Conservation (phyloP, 2,113 vertebrate genomes). For the Rattus rattus region DNA sequence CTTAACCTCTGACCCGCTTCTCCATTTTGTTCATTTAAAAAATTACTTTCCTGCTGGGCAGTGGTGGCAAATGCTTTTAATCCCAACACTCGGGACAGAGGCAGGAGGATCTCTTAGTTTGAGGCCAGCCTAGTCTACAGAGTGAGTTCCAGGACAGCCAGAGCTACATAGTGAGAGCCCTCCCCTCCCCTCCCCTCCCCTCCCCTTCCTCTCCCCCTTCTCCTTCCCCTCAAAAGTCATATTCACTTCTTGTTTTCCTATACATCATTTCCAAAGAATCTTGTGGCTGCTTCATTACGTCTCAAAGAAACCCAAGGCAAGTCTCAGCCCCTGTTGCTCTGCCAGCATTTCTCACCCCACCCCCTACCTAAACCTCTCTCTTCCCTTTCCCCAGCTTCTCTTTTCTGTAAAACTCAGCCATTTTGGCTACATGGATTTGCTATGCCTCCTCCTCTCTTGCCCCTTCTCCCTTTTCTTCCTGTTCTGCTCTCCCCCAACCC, state of each 20-base stretch:
- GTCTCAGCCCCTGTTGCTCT: background rate
- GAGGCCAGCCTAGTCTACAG: background rate
- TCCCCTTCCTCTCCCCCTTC: no score
- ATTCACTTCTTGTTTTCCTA: background rate
- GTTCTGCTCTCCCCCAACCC: background rate
- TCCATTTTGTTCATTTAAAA: background rate
- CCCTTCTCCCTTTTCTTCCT: background rate
- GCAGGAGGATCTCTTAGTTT: background rate
- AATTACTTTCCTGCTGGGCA: background rate
- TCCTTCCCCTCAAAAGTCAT: background rate
- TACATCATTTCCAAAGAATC: background rate
- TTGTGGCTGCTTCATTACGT: background rate
- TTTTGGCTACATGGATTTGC: background rate
- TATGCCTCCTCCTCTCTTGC: background rate
- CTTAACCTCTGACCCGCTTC: background rate
- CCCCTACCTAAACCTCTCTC: background rate
- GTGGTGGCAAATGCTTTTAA: background rate
- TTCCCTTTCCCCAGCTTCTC: background rate
- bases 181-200: no score
- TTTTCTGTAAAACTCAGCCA: background rate
- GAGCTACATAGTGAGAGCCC: background rate
- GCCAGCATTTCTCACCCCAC: background rate
- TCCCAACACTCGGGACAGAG: background rate
- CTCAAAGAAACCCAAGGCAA: background rate
- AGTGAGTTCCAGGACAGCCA: background rate